These are phyloP conservation scores for Lacerta agilis DNA, from an alignment of 2,797 vertebrate genomes.

Conservation along the genomic window DNA sequence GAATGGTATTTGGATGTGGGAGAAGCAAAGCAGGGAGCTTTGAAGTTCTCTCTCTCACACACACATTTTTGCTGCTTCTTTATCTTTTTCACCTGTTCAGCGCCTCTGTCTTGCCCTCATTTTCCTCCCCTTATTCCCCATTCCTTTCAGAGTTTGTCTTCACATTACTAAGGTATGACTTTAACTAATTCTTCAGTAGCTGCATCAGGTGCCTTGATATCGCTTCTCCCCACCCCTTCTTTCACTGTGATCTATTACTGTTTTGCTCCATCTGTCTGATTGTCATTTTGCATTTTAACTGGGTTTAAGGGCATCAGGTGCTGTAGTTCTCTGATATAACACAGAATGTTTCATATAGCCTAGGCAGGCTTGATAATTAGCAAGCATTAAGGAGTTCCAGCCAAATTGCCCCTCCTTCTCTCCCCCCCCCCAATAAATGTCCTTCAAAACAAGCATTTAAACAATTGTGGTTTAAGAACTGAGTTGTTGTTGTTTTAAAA, in stretches of 20 bases:
- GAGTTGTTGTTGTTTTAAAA: neutral
- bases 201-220: slow-evolving; percentile 32
- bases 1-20: neutral
- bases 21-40: slow-evolving; percentile 25
- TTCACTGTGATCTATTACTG: slow-evolving; percentile 41
- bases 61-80: neutral
- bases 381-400: slow-evolving; percentile 58
- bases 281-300: slow-evolving; percentile 60
- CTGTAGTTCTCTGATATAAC: slow-evolving; percentile 63
- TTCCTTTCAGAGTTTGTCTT: slow-evolving; percentile 42
- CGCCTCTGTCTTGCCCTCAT: slow-evolving; percentile 25
- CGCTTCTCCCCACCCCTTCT: slow-evolving; percentile 35
- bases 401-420: slow-evolving; percentile 1
- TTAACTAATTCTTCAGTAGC: slow-evolving; percentile 56
- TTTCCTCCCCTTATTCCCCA: slow-evolving; percentile 28
- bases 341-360: slow-evolving; percentile 61
- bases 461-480: neutral
- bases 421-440: slow-evolving; percentile 11
- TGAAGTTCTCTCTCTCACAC: slow-evolving; percentile 28
- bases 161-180: slow-evolving; percentile 58
- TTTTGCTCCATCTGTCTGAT: slow-evolving; percentile 67
- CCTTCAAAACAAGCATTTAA: neutral
- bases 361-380: slow-evolving; percentile 66
- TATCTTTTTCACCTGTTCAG: neutral
- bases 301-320: slow-evolving; percentile 64